phyloP scores from a whole-genome alignment of 64 coral and sea anemone species.

The Stichodactyla mertensii region DNA sequence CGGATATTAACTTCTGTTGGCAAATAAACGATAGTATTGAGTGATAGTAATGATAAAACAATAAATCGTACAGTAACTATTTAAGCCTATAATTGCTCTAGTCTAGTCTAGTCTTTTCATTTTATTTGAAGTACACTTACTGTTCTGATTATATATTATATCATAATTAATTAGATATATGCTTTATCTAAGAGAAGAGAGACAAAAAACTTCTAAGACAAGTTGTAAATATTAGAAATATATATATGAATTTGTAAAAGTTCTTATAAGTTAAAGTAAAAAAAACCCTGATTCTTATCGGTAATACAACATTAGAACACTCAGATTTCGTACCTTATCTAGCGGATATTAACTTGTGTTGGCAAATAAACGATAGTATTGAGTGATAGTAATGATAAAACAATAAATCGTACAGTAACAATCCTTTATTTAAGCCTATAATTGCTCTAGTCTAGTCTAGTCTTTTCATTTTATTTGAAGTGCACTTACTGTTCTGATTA shows the following conservation, averaged over 20 bases:
- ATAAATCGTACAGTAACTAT: background rate
- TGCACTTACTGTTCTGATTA: background rate
- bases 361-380: background rate
- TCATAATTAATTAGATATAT: background rate
- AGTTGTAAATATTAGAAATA: too few species aligned
- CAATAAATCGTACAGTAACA: background rate
- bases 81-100: background rate
- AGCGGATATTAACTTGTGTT: background rate
- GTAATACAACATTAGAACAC: background rate
- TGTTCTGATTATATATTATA: background rate
- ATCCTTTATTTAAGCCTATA: background rate
- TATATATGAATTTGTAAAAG: too few species aligned
- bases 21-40: background rate
- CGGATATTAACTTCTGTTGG: background rate
- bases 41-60: background rate
- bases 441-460: background rate
- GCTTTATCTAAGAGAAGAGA: background rate
- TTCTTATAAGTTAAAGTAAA: too few species aligned
- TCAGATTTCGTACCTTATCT: background rate
- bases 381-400: background rate
- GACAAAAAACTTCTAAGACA: too few species aligned
- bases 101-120: background rate
- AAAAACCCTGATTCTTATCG: too few species aligned
- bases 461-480: too few species aligned
- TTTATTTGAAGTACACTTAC: too few species aligned